Conservation (phyloP, 1,140 invertebrate species). For the Calliphora vicina region DNA sequence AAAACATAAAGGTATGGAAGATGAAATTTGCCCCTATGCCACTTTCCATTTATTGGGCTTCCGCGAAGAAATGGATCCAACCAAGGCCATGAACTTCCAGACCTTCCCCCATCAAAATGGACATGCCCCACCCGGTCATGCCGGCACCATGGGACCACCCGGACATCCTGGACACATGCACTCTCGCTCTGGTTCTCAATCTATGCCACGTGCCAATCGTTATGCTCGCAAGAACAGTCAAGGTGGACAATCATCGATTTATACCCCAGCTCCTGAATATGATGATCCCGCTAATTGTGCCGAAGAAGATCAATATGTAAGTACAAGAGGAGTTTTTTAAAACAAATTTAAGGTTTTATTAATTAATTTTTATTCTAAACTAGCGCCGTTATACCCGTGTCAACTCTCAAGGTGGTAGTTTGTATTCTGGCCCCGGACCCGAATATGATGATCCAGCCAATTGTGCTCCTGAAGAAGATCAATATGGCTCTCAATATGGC, state of each 20-base stretch:
- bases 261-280: constrained; percentile 82
- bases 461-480: constrained; percentile 87
- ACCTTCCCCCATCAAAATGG: constrained; percentile 87
- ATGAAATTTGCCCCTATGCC: constrained; percentile 93
- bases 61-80: constrained; percentile 93
- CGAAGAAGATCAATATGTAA: constrained; percentile 83
- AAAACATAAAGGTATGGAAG: constrained; percentile 78
- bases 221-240: constrained; percentile 72
- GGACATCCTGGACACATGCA: constrained; percentile 75
- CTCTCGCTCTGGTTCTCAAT: constrained; percentile 84
- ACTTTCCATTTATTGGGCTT: constrained; percentile 93
- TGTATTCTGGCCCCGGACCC: constrained; percentile 68
- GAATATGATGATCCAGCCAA: constrained; percentile 93
- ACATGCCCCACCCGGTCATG: constrained; percentile 67
- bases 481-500: constrained; percentile 84
- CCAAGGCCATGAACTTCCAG: constrained; percentile 85
- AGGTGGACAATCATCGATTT: constrained; percentile 74
- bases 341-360: neutral
- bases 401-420: constrained; percentile 61
- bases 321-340: too few relatives aligned
- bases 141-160: constrained; percentile 80
- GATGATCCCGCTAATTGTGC: constrained; percentile 90
- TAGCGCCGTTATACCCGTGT: constrained; percentile 62
- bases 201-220: constrained; percentile 82
- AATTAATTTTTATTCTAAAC: neutral